Percentiles rank a stretch among this genome's conserved stretches.
These are phyloP conservation scores for Drosophila insularis DNA, from an alignment of 1,140 invertebrate species.

Conservation along the genomic window DNA sequence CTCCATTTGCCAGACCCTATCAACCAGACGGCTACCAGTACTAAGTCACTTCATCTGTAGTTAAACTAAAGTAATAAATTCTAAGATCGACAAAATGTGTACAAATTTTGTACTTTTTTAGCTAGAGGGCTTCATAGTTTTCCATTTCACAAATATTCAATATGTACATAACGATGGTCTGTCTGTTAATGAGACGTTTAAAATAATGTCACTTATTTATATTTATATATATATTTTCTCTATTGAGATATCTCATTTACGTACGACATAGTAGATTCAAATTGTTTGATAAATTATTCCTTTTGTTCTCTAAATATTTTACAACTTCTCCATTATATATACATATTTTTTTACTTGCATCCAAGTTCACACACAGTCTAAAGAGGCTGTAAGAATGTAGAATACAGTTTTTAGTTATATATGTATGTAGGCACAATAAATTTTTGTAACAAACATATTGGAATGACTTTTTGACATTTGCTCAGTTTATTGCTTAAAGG, in stretches of 20 bases:
- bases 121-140: not conserved
- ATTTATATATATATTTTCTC: not conserved
- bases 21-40: slow-evolving; percentile 74
- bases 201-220: no score
- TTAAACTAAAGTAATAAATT: slow-evolving; percentile 22
- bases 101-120: not conserved
- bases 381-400: not conserved
- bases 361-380: not conserved
- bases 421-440: not conserved
- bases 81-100: not conserved
- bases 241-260: not conserved
- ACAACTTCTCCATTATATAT: not conserved
- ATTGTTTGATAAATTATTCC: not conserved
- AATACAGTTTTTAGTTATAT: no score
- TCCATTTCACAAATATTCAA: not conserved
- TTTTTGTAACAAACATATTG: slow-evolving; percentile 26
- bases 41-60: slow-evolving; percentile 44
- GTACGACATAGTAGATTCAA: not conserved
- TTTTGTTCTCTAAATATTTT: no score
- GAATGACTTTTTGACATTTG: slow-evolving; percentile 47
- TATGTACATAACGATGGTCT: no score
- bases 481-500: slow-evolving; percentile 15
- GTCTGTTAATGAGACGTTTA: not conserved
- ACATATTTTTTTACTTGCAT: not conserved
- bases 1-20: slow-evolving; percentile 68